Base-by-base conservation (phyloP, 2,888 invertebrate genomes). In the Drosophila borborema region DNA sequence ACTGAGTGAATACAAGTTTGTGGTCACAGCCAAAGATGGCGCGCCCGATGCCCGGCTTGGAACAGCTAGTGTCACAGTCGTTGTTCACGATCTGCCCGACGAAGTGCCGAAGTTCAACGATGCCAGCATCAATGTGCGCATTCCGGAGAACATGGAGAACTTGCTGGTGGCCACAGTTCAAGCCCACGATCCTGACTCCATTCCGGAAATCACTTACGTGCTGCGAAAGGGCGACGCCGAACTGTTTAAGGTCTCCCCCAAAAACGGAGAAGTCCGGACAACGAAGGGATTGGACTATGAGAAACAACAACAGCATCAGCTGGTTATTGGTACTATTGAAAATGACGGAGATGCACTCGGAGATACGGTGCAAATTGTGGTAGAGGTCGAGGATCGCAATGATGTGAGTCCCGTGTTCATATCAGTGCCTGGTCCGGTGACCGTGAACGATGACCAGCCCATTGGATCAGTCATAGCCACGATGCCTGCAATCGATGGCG, bases 331-430 rank as follows among this genome's bases (percentile, higher is more conserved):
- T 0, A 98, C 98, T 0, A 94, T 96, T 71, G 98, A 98, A 91
- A 98, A 98, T 89, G 95, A 94, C 73, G 95, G 95, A 0, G 95
- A 95, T 31, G 94, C 94, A 2, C 94, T 95, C 0, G 96, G 96
- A 0, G 95, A 97, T 41, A 96, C 96, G 0, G 96, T 97, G 5
- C 96, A 95, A 74, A 70, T 93, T 4, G 76, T 89, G 2, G 83
- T 93, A 10, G 91, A 92, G n/a, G 93, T 93, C 0, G 93, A 97
- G 95, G 98, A 98, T 92, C 95, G 96, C 77, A 98, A 98, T 92
- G 98, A 98, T 93, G 96, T 97, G 81, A 95, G 97, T 0, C 98
- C 98, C 8, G 96, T 97, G 59, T 98, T 98, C 92, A 96, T 97
- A 0, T 95, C 96, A 0, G 95, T 97, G 0, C 96, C 97, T 0